Base-by-base conservation (phyloP, 2,113 vertebrate species). In the Pygathrix nemaeus region DNA sequence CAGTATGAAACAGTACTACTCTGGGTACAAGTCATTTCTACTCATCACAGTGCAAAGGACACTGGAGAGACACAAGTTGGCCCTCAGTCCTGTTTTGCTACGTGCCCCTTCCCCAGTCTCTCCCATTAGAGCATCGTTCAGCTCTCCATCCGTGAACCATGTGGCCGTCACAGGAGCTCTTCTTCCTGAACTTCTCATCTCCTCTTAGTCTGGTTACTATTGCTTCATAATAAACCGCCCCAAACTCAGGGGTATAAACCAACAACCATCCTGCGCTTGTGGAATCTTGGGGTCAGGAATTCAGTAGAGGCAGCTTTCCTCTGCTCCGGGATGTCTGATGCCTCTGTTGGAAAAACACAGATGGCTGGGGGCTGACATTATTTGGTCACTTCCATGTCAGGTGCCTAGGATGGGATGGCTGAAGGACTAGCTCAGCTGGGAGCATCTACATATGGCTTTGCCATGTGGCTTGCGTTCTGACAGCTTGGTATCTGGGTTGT, bases 251-350 rank as follows among this genome's bases (percentile, higher is more conserved):
- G 76, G 43, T 17, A 3, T 52, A 73, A 76, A 55, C 52, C 64
- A 40, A 35, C 14, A 32, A 21, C 18, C 35, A 12, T 50, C 45
- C 68, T 72, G 25, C 3, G 30, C 35, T 95, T 38, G 4, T 32
- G 23, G 61, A 70, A n/a, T 40, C 78, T 61, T n/a, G 16, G 86
- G 57, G 17, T 66, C 70, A 88, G 92, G 18, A 79, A 23, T 50
- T 45, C 18, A 8, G 61, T 27, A 48, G 20, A 8, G 32, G 20
- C 13, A 10, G n/a, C 50, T 52, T 48, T n/a, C 20, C 10, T 50
- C n/a, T 76, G 61, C 6, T 30, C 30, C 2, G 0, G 0, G 3
- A 59, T 52, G 27, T n/a, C 80, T n/a, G 14, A 4, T 30, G n/a
- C 40, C 43, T 81, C 61, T 0, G 0, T 10, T 40, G 35, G 82